Evolutionary conservation across 2,797 vertebrate genomes (phyloP).

Genomic region (Lepus townsendii): DNA sequence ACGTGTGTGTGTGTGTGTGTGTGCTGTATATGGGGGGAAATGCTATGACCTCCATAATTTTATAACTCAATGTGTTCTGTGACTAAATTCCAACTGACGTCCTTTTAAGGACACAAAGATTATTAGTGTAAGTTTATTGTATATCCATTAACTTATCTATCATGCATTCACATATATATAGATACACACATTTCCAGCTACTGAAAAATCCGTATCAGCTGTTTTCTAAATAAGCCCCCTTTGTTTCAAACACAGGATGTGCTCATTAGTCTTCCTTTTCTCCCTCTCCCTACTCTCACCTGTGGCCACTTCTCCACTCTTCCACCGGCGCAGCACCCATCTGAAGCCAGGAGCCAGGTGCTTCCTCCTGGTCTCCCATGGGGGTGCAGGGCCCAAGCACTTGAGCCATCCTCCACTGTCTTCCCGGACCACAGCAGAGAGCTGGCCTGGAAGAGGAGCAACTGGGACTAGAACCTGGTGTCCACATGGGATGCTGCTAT

Average conservation of each 20-base stretch:
- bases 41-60: not conserved
- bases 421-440: too few species aligned
- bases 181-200: not conserved
- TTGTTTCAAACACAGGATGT: not conserved
- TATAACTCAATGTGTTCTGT: not conserved
- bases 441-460: too few species aligned
- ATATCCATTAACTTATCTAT: not conserved
- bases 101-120: not conserved
- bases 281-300: fast-evolving
- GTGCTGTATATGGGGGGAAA: not conserved
- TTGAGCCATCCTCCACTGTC: too few species aligned
- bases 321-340: not conserved
- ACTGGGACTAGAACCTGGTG: too few species aligned
- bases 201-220: not conserved
- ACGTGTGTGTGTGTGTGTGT: too few species aligned
- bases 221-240: not conserved
- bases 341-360: too few species aligned
- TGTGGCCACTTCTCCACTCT: not conserved
- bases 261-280: not conserved
- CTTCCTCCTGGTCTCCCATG: too few species aligned
- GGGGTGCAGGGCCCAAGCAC: too few species aligned
- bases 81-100: not conserved
- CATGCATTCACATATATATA: not conserved
- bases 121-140: not conserved
- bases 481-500: too few species aligned